Conservation (phyloP, 2,113 vertebrate genomes). For the Acrocephalus kingi region DNA sequence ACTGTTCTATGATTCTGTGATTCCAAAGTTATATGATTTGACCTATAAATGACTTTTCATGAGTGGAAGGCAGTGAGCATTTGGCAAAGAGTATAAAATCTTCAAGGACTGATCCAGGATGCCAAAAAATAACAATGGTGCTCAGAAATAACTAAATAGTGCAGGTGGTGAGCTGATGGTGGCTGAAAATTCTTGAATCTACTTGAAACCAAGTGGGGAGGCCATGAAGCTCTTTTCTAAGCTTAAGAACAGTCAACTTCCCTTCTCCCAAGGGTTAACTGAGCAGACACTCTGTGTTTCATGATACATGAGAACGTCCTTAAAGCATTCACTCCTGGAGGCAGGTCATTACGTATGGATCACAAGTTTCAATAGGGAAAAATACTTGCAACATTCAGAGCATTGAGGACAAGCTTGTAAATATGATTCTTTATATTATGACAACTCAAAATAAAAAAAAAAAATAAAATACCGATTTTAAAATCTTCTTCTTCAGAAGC, state of each 20-base stretch:
- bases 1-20: neutral
- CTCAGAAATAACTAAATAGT: neutral
- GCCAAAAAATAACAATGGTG: neutral
- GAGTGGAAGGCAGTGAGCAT: neutral
- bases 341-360: neutral
- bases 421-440: neutral
- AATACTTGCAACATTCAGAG: neutral
- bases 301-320: neutral
- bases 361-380: neutral
- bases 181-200: neutral
- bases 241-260: neutral
- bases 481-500: neutral
- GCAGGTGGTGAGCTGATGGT: neutral
- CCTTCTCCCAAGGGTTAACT: neutral
- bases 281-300: neutral
- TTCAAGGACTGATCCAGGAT: neutral
- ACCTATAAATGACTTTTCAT: neutral
- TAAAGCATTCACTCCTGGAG: neutral
- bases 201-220: neutral
- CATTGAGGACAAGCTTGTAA: neutral
- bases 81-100: neutral
- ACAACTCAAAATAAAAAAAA: neutral
- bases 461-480: neutral
- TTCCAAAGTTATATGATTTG: neutral
- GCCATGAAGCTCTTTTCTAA: neutral